Conservation (phyloP, 2,113 vertebrate genomes). For the Chinchilla lanigera region DNA sequence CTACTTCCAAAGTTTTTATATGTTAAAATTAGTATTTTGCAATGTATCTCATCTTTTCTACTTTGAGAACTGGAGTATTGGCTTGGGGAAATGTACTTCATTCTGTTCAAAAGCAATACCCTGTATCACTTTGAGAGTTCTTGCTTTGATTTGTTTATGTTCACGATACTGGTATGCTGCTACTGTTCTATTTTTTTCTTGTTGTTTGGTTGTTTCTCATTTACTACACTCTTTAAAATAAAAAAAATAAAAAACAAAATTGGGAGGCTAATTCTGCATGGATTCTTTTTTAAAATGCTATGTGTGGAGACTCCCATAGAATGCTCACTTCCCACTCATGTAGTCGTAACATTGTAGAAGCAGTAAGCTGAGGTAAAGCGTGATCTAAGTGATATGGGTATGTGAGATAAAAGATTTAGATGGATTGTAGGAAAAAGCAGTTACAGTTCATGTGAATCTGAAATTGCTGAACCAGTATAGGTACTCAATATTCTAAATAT, state of each 20-base stretch:
- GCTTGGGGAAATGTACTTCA: background rate
- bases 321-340: background rate
- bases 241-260: too few relatives aligned
- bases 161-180: too few relatives aligned
- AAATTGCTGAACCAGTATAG: background rate
- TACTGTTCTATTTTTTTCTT: too few relatives aligned
- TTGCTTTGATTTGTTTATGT: too few relatives aligned
- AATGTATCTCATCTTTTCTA: background rate
- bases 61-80: background rate
- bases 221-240: too few relatives aligned
- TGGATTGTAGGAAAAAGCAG: background rate
- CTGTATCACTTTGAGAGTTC: too few relatives aligned
- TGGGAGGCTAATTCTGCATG: background rate
- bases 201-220: too few relatives aligned
- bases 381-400: background rate
- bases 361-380: background rate
- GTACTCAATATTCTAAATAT: background rate
- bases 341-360: background rate
- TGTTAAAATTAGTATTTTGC: background rate
- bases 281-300: background rate
- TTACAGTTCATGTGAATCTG: background rate
- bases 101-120: background rate
- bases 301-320: background rate
- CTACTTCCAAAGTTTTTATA: background rate
- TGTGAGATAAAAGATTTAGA: background rate